Conservation (phyloP, 2,888 invertebrate species). For the Lasioglossum morio region DNA sequence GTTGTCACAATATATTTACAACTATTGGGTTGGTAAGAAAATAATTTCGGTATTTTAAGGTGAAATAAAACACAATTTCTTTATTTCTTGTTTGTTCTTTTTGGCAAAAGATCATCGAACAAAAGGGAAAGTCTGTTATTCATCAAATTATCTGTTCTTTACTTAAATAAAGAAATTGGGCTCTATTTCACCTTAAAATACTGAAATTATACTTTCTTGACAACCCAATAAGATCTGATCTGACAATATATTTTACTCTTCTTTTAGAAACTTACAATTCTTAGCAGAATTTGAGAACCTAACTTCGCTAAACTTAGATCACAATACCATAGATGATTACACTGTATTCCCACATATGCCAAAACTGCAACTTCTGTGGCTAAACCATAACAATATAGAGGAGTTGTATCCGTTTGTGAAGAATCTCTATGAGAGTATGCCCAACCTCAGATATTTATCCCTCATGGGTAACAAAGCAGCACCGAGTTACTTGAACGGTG, state of each 20-base stretch:
- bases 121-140: no score
- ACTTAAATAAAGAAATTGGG: no score
- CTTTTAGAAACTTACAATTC: constrained; percentile 89
- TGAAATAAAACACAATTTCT: no score
- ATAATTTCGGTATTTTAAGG: no score
- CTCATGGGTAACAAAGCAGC: constrained; percentile 95
- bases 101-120: no score
- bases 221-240: background rate
- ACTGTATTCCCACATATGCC: constrained; percentile 90
- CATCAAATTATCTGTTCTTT: no score
- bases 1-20: background rate
- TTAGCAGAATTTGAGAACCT: constrained; percentile 90
- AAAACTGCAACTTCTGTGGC: constrained; percentile 91
- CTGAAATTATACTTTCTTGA: no score
- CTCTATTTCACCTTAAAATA: no score
- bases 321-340: constrained; percentile 90
- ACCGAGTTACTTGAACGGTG: constrained; percentile 91
- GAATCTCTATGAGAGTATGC: constrained; percentile 89
- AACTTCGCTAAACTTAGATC: constrained; percentile 92
- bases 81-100: no score
- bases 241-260: constrained; percentile 8
- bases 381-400: constrained; percentile 86
- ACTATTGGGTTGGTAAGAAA: background rate
- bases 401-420: constrained; percentile 90
- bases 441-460: constrained; percentile 90